Conservation (phyloP, 2,888 invertebrate genomes). For the Eumacrocentrus americanus region DNA sequence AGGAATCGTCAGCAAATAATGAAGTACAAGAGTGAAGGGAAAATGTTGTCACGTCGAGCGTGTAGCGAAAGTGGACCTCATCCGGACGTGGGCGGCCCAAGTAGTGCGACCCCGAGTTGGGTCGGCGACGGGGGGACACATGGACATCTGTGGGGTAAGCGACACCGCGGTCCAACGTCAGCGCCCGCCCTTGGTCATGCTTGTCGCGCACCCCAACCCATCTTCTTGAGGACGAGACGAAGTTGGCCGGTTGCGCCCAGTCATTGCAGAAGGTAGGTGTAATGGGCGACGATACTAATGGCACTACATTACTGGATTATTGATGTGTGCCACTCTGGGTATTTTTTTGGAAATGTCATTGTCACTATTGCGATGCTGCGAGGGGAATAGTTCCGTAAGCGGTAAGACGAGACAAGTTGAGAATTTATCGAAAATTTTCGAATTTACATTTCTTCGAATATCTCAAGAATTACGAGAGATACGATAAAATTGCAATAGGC, state of each 20-base stretch:
- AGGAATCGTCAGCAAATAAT: slow-evolving; percentile 44
- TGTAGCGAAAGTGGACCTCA: slow-evolving; percentile 77
- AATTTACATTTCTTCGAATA: too few relatives aligned
- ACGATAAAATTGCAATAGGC: too few relatives aligned
- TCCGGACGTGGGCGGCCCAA: slow-evolving; percentile 64
- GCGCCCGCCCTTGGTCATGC: slow-evolving; percentile 72
- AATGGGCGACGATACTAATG: too few relatives aligned
- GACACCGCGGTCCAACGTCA: slow-evolving; percentile 67
- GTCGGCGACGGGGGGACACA: slow-evolving; percentile 42
- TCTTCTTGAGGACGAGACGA: slow-evolving; percentile 73
- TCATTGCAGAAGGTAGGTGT: slow-evolving; percentile 69
- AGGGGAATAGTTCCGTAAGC: too few relatives aligned
- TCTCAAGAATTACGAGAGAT: too few relatives aligned
- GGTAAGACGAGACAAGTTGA: too few relatives aligned
- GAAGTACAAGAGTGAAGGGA: slow-evolving; percentile 56
- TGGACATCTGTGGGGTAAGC: slow-evolving; percentile 71
- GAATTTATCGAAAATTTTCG: too few relatives aligned
- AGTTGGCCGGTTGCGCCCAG: slow-evolving; percentile 81
- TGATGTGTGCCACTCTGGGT: too few relatives aligned
- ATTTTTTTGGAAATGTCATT: too few relatives aligned
- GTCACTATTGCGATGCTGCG: too few relatives aligned
- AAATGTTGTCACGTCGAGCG: slow-evolving; percentile 64
- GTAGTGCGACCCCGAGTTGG: slow-evolving; percentile 25
- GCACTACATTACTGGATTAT: too few relatives aligned
- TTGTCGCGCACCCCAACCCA: slow-evolving; percentile 60